Evolutionary conservation across 1,140 invertebrate genomes (phyloP).

Genomic region (Lepidurus arcticus): DNA sequence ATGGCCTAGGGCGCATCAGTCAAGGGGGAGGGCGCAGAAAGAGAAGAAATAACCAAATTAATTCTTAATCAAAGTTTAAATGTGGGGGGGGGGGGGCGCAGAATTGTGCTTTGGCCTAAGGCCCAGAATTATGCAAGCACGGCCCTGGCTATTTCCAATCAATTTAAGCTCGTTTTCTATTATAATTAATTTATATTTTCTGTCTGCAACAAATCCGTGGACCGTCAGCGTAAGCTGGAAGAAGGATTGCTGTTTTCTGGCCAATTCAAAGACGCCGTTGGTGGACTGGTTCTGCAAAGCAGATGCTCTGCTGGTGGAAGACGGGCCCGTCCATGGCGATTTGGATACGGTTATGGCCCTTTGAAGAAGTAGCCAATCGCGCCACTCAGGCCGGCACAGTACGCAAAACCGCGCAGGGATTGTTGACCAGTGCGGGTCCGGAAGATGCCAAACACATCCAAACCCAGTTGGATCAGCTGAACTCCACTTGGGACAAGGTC

Average conservation of each 20-base stretch:
- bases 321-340: constrained; percentile 86
- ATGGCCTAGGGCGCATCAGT: too few species aligned
- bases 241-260: constrained; percentile 90
- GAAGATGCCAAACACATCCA: constrained; percentile 74
- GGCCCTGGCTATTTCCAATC: too few species aligned
- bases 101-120: too few species aligned
- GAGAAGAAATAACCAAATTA: too few species aligned
- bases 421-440: constrained; percentile 70
- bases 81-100: too few species aligned
- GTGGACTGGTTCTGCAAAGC: constrained; percentile 88
- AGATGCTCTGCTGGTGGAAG: constrained; percentile 65
- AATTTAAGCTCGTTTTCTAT: too few species aligned
- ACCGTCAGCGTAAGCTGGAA: constrained; percentile 86
- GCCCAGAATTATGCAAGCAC: too few species aligned
- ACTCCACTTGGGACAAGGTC: constrained; percentile 78
- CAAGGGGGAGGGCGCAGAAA: too few species aligned
- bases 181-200: constrained; percentile 36
- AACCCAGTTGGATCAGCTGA: constrained; percentile 74
- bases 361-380: constrained; percentile 84
- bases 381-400: constrained; percentile 84
- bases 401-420: constrained; percentile 76
- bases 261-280: constrained; percentile 90
- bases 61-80: too few species aligned
- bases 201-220: constrained; percentile 90
- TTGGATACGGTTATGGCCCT: constrained; percentile 89